These are phyloP conservation scores for Hydra vulgaris DNA, from an alignment of 30 jellyfish, hydroid and myxozoan genomes.

Conservation along the genomic window DNA sequence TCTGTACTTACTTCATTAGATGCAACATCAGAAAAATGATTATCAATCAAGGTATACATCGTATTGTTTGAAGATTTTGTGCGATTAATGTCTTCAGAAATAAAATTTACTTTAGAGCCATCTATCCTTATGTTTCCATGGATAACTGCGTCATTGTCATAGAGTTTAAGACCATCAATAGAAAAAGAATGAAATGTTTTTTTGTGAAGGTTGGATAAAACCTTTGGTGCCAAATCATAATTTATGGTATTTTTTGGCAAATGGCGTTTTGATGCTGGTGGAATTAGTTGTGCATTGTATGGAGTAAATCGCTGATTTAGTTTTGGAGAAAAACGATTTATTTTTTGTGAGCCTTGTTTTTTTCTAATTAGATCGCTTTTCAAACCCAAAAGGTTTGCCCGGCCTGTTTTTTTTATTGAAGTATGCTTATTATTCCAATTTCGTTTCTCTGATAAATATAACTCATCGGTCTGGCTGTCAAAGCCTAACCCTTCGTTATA, in stretches of 20 bases:
- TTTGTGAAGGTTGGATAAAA: background rate
- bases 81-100: background rate
- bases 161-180: background rate
- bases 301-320: background rate
- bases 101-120: conserved; percentile 1
- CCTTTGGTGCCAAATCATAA: background rate
- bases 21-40: background rate
- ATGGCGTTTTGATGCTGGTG: background rate
- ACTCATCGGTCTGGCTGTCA: conserved; percentile 2
- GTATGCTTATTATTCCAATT: background rate
- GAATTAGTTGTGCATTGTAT: background rate
- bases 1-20: too few species aligned
- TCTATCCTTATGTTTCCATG: conserved; percentile 1
- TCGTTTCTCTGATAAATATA: background rate
- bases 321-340: background rate
- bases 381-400: background rate
- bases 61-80: background rate
- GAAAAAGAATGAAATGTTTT: background rate
- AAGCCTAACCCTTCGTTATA: conserved; percentile 14
- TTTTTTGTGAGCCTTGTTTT: background rate
- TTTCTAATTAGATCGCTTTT: background rate
- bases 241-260: background rate
- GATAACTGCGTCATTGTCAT: background rate
- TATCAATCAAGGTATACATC: background rate
- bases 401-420: background rate